phyloP scores from a whole-genome alignment of 2,888 invertebrate genomes.

The Melanargia galathea region DNA sequence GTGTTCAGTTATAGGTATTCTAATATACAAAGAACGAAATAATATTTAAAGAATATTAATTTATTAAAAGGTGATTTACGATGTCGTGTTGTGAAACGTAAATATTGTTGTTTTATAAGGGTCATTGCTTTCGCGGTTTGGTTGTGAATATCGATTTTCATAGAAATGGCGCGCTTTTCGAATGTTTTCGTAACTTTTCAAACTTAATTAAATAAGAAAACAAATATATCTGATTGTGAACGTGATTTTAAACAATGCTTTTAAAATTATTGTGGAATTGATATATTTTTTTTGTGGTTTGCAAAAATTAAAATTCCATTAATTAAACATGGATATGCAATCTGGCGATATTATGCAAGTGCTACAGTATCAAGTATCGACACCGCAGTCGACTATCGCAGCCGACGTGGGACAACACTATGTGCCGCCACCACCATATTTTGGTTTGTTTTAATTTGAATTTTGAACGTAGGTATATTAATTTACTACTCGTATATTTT shows the following conservation, averaged over 20 bases:
- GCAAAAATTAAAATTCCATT: not conserved
- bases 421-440: conserved; percentile 77
- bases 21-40: not conserved
- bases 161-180: conserved; percentile 64
- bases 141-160: conserved; percentile 71
- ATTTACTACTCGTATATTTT: no score
- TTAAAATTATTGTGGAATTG: not conserved
- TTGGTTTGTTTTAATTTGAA: conserved; percentile 55
- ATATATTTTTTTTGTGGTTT: no score
- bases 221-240: not conserved
- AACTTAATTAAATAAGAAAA: not conserved
- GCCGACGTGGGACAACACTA: conserved; percentile 73
- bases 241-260: not conserved
- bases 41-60: conserved; percentile 3
- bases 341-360: conserved; percentile 85
- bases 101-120: conserved; percentile 51
- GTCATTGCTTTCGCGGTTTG: conserved; percentile 63
- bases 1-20: not conserved
- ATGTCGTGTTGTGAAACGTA: conserved; percentile 27
- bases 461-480: conserved; percentile 6
- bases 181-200: conserved; percentile 44
- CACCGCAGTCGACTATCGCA: conserved; percentile 75
- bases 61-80: conserved; percentile 5
- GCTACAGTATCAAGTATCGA: conserved; percentile 83
- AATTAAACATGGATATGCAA: conserved; percentile 17